phyloP scores from a whole-genome alignment of 1,140 invertebrate species.

The Melitaea cinxia region DNA sequence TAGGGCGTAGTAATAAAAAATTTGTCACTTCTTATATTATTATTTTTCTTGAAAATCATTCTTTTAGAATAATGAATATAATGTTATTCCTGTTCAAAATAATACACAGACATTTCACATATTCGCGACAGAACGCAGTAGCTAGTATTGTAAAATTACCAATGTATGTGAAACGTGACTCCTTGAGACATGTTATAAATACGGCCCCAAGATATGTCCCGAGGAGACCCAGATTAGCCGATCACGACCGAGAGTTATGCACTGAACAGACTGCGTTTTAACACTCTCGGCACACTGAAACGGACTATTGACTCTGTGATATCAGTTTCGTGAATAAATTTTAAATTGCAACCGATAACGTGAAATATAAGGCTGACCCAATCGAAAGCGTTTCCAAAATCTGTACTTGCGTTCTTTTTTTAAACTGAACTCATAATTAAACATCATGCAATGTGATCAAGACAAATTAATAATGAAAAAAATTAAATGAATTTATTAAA shows the following conservation, averaged over 20 bases:
- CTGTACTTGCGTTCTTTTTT: no score
- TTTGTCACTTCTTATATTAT: no score
- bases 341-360: neutral
- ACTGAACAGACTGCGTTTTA: slow-evolving; percentile 4
- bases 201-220: slow-evolving; percentile 2
- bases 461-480: no score
- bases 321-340: slow-evolving; percentile 11
- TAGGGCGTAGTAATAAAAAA: no score
- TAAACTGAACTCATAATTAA: no score
- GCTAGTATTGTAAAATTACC: neutral
- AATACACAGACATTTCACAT: no score
- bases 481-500: no score
- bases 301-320: slow-evolving; percentile 6
- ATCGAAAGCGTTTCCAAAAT: neutral
- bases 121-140: neutral
- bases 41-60: no score
- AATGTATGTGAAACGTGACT: slow-evolving; percentile 10
- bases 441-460: no score
- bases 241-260: slow-evolving; percentile 16
- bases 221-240: slow-evolving; percentile 7
- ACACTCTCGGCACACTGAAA: slow-evolving; percentile 10
- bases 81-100: no score
- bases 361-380: neutral
- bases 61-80: no score
- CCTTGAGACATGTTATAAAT: slow-evolving; percentile 11